Percentiles rank a stretch among this genome's conserved stretches.
phyloP scores from a whole-genome alignment of 2,888 invertebrate genomes.

The Dynastes tityus region DNA sequence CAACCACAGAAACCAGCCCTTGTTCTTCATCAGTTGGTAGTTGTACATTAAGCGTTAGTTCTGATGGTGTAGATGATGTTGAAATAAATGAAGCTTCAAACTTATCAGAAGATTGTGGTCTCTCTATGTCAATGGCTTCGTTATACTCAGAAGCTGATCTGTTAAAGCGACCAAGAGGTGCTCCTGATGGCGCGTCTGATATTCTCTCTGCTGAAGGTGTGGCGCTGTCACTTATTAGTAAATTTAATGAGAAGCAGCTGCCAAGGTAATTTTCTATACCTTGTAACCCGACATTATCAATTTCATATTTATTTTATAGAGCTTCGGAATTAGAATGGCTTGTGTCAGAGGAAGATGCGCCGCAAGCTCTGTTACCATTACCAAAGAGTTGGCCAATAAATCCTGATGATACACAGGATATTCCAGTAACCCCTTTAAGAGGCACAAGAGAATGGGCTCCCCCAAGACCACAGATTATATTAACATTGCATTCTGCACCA shows the following conservation, averaged over 20 bases:
- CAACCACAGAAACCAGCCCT: conserved; percentile 74
- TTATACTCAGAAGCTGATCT: conserved; percentile 76
- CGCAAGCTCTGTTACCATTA: conserved; percentile 83
- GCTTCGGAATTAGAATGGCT: conserved; percentile 87
- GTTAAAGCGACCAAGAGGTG: conserved; percentile 67
- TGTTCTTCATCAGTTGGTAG: conserved; percentile 71
- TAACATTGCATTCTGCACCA: conserved; percentile 80
- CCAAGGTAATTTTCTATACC: conserved; percentile 70
- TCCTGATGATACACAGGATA: conserved; percentile 76
- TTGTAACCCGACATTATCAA: not conserved
- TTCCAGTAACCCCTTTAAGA: conserved; percentile 72
- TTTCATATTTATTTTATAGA: conserved; percentile 63
- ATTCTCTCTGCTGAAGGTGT: conserved; percentile 84
- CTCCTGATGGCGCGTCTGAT: conserved; percentile 71
- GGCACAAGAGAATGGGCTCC: conserved; percentile 90
- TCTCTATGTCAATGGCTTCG: conserved; percentile 78
- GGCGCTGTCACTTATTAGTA: conserved; percentile 82
- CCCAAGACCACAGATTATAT: conserved; percentile 87
- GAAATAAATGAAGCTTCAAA: conserved; percentile 72
- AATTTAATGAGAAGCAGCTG: conserved; percentile 83
- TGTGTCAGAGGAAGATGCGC: conserved; percentile 84
- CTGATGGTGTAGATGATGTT: conserved; percentile 73
- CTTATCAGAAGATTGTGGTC: conserved; percentile 70
- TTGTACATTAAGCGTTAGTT: conserved; percentile 70
- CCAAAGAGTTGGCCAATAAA: conserved; percentile 81